Conservation (phyloP, 2,888 invertebrate genomes). For the Dorcus hopei region DNA sequence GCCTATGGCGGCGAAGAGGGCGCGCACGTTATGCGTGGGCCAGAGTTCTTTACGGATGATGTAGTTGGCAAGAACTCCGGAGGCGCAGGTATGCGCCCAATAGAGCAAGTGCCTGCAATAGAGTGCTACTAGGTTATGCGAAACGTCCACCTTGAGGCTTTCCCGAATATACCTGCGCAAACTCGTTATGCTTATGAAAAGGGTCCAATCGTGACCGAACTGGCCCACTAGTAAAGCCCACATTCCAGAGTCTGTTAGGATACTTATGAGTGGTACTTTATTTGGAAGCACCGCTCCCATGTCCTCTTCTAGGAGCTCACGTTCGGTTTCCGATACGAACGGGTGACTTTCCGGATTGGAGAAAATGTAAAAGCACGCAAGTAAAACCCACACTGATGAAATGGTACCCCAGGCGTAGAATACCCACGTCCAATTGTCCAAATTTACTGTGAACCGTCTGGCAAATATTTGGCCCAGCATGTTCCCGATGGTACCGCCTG, state of each 20-base stretch:
- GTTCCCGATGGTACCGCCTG: not conserved
- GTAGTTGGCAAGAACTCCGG: not conserved
- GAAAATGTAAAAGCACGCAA: not conserved
- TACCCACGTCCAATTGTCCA: not conserved
- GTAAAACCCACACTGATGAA: not conserved
- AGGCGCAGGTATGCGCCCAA: no score
- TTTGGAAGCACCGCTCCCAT: not conserved
- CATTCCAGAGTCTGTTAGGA: not conserved
- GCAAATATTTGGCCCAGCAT: not conserved
- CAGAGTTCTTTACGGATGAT: not conserved
- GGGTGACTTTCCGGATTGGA: conserved; percentile 4
- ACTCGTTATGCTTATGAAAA: not conserved
- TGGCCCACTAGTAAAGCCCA: conserved; percentile 5
- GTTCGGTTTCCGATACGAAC: conserved; percentile 2
- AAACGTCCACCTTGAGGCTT: not conserved
- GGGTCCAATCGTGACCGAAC: not conserved
- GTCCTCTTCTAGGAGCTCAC: not conserved
- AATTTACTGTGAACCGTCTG: not conserved
- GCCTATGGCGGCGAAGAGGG: conserved; percentile 1
- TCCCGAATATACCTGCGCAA: not conserved
- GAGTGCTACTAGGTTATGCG: not conserved
- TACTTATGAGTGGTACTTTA: conserved; percentile 5
- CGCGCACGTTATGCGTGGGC: not conserved
- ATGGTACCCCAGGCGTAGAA: not conserved
- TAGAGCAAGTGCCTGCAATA: not conserved